Percentiles rank a stretch among this genome's conserved stretches.
Conservation (phyloP, 2,113 vertebrate genomes). For the Carassius gibelio region DNA sequence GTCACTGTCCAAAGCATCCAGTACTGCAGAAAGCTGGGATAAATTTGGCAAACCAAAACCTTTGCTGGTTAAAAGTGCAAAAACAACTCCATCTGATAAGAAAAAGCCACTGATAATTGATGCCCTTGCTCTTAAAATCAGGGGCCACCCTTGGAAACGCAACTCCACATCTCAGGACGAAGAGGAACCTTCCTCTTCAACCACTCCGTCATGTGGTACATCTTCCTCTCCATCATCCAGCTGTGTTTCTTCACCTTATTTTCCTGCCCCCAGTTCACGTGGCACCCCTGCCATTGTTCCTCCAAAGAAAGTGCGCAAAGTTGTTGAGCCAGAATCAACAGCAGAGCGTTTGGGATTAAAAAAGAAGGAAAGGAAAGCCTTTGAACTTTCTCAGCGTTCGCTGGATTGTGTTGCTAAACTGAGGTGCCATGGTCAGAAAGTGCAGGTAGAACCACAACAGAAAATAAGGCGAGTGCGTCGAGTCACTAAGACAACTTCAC, state of each 20-base stretch:
- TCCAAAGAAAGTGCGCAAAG: conserved; percentile 72
- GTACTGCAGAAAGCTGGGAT: neutral
- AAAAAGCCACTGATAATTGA: conserved; percentile 55
- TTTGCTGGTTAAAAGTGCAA: neutral
- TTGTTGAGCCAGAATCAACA: conserved; percentile 66
- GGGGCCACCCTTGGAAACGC: neutral
- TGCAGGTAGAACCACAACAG: conserved; percentile 62
- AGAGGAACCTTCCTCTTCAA: conserved; percentile 33
- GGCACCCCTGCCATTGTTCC: conserved; percentile 73
- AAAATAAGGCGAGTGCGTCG: neutral
- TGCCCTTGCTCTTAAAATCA: neutral
- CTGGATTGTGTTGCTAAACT: conserved; percentile 66
- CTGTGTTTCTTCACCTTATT: neutral
- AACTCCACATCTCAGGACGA: neutral
- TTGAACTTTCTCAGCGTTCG: conserved; percentile 78
- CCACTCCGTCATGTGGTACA: neutral
- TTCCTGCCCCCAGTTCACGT: neutral
- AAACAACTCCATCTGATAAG: neutral
- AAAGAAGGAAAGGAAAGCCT: conserved; percentile 75
- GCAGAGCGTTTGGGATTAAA: conserved; percentile 80
- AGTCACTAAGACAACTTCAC: conserved; percentile 63
- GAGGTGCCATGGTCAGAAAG: conserved; percentile 74
- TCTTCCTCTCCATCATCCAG: neutral
- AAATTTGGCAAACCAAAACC: conserved; percentile 41
- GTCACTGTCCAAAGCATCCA: neutral